Conservation (phyloP, 2,113 vertebrate genomes). For the Brachyistius frenatus region DNA sequence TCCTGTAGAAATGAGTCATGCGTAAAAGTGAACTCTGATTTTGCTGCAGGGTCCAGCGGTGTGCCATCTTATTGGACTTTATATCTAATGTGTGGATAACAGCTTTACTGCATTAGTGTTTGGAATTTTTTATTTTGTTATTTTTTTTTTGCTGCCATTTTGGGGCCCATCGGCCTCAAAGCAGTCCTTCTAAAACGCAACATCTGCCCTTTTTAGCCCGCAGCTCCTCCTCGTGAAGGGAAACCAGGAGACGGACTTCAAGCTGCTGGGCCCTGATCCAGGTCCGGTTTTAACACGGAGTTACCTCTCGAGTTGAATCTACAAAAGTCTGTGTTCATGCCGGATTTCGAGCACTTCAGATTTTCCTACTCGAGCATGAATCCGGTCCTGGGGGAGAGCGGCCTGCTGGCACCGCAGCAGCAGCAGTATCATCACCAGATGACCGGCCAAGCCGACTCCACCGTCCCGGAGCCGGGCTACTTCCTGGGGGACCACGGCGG, state of each 20-base stretch:
- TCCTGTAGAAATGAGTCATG: conserved; percentile 4
- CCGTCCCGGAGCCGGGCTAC: conserved; percentile 63
- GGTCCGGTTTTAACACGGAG: not conserved
- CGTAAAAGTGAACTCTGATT: conserved; percentile 34
- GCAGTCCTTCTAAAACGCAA: not conserved
- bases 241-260: not conserved
- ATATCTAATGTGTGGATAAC: not conserved
- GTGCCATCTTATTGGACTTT: not conserved
- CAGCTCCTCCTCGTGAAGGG: conserved; percentile 21
- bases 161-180: not conserved
- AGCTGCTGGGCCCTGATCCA: conserved; percentile 5
- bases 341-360: conserved; percentile 84
- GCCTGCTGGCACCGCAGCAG: conserved; percentile 66
- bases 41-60: conserved; percentile 8
- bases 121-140: not conserved
- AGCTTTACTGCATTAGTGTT: not conserved
- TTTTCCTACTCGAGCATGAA: conserved; percentile 84
- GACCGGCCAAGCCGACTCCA: conserved; percentile 58
- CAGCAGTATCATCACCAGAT: conserved; percentile 67
- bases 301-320: conserved; percentile 36
- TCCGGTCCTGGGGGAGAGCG: conserved; percentile 77
- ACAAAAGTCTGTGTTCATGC: conserved; percentile 77
- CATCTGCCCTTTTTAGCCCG: not conserved
- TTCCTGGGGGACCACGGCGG: conserved; percentile 69
- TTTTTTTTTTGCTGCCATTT: conserved; percentile 3